These are phyloP conservation scores for Antidorcas marsupialis DNA, from an alignment of 2,113 vertebrate species.

Conservation along the genomic window DNA sequence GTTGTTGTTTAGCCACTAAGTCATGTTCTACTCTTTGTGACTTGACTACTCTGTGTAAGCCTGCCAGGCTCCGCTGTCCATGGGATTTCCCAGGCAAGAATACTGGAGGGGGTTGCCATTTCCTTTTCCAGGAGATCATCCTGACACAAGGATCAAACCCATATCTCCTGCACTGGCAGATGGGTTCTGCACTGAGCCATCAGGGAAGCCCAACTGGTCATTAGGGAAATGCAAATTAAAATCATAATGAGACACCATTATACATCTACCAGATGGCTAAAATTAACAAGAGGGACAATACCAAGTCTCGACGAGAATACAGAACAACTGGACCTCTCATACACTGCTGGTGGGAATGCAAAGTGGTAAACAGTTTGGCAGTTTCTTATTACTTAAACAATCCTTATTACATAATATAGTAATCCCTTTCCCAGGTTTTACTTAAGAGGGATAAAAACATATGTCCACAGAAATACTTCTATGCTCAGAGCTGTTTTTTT, in stretches of 20 bases:
- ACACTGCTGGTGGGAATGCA: background rate
- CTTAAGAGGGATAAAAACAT: background rate
- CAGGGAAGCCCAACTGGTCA: background rate
- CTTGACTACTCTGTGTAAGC: background rate
- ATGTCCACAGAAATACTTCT: background rate
- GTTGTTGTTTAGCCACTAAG: background rate
- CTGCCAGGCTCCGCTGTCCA: background rate
- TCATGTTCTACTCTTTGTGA: background rate
- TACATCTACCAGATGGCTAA: background rate
- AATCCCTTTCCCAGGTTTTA: background rate
- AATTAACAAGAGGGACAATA: background rate
- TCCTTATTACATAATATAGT: background rate
- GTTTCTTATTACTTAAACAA: background rate
- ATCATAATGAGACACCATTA: background rate
- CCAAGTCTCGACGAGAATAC: background rate
- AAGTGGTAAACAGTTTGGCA: background rate
- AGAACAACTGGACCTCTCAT: background rate
- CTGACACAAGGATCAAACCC: background rate
- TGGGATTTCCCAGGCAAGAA: background rate
- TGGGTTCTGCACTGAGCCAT: background rate
- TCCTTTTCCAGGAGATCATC: background rate
- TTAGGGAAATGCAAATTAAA: background rate
- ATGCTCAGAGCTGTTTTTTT: background rate
- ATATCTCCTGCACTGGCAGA: background rate
- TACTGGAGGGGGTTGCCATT: background rate